Percentiles rank a stretch among this genome's conserved stretches.
These are phyloP conservation scores for Xenopus borealis DNA, from an alignment of 2,113 vertebrate genomes.

Conservation along the genomic window DNA sequence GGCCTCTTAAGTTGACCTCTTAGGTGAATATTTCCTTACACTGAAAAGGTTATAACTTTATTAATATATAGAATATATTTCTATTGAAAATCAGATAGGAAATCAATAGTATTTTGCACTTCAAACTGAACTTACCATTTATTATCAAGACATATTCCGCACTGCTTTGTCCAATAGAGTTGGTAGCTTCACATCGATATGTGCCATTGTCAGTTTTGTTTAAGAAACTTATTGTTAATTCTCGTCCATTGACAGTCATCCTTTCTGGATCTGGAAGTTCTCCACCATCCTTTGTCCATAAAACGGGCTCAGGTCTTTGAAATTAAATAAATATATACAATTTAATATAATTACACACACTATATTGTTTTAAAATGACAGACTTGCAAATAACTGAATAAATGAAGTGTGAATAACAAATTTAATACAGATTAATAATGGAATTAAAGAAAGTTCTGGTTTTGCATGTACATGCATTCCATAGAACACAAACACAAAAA, in stretches of 20 bases:
- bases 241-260: slow-evolving; percentile 90
- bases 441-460: too few species aligned
- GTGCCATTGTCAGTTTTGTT: slow-evolving; percentile 99
- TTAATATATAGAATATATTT: not conserved
- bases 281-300: slow-evolving; percentile 94
- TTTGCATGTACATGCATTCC: too few species aligned
- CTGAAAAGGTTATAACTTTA: too few species aligned
- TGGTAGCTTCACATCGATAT: slow-evolving; percentile 94
- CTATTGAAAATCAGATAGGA: not conserved
- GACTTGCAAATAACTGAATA: too few species aligned
- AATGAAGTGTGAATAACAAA: too few species aligned
- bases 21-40: too few species aligned
- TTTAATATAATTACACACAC: not conserved
- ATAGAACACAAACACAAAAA: too few species aligned
- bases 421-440: too few species aligned
- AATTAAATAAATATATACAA: not conserved
- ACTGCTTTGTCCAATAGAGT: slow-evolving; percentile 89
- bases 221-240: slow-evolving; percentile 90
- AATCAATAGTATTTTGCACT: too few species aligned
- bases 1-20: too few species aligned
- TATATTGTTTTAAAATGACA: too few species aligned
- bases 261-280: slow-evolving; percentile 91
- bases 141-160: slow-evolving; percentile 93
- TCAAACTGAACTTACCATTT: slow-evolving; percentile 80
- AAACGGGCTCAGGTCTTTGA: slow-evolving; percentile 88